Conservation (phyloP, 2,797 vertebrate species). For the Microctenopoma stevenorrisi region DNA sequence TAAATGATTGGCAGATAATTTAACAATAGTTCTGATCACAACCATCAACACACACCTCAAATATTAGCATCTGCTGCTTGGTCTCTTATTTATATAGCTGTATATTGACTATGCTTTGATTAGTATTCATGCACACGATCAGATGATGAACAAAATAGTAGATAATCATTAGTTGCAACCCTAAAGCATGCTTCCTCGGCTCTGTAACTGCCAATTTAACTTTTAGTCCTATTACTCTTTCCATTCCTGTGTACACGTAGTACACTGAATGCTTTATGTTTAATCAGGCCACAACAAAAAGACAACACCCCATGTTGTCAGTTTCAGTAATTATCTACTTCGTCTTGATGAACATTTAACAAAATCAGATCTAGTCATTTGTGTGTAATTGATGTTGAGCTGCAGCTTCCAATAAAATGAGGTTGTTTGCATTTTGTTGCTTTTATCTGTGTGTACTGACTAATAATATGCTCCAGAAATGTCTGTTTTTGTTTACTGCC, state of each 20-base stretch:
- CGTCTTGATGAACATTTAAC: constrained; percentile 42
- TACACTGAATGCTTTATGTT: constrained; percentile 9
- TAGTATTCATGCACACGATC: no score
- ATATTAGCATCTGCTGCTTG: not conserved
- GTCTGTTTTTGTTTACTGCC: constrained; percentile 60
- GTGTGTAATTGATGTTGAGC: constrained; percentile 52
- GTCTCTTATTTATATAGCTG: not conserved
- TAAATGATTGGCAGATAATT: no score
- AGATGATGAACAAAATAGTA: not conserved
- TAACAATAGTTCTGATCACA: not conserved
- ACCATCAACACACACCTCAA: not conserved
- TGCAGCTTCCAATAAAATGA: constrained; percentile 33
- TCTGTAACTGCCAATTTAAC: not conserved
- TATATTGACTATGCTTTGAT: not conserved
- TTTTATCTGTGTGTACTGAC: constrained; percentile 59
- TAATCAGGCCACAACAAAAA: constrained; percentile 36
- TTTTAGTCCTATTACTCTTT: not conserved
- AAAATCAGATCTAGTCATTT: constrained; percentile 44
- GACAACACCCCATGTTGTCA: constrained; percentile 15
- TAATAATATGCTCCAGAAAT: constrained; percentile 61
- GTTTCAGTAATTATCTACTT: constrained; percentile 49
- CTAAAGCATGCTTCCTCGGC: not conserved
- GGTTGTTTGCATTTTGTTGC: constrained; percentile 54
- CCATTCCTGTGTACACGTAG: not conserved
- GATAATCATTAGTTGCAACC: not conserved